Evolutionary conservation across 2,797 vertebrate genomes (phyloP), one percentile per base, ranked within the genome.

Genomic region (Pagetopsis macropterus): DNA sequence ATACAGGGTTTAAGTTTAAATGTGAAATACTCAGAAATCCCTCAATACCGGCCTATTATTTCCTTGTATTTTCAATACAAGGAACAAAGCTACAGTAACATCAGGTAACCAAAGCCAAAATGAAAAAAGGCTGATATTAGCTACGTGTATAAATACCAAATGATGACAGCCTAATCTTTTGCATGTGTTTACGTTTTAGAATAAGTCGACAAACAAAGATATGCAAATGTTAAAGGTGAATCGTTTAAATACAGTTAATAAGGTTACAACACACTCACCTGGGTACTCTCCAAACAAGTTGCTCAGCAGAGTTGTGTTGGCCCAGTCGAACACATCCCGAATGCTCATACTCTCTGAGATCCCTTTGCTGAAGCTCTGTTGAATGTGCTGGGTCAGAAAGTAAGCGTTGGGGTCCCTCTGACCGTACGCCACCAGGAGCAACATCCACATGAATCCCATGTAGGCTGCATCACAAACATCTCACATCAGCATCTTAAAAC

Each of bases 381-480:
- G 91, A 15, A 99, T 97, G 76, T 99, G 97, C 46, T 95, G 95
- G 65, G 95, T 96, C 78, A 99, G 92, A 80, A 96, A 96, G 81
- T 95, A 99, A 70, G 96, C 95, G 1, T 95, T 97, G 50, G 96
- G 96, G 77, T 98, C 97, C 83, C 96, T 94, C 84, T 99, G 97
- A 43, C 97, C 96, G 0, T 99, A 99, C 16, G 96, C 96, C 73
- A 97, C 96, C 72, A 99, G 84, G 66, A 99, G 94, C 66, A 98
- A 86, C 96, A 97, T 96, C 97, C 97, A 99, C 89, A 98, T 93
- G 88, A 98, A 99, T 16, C 96, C 97, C 49, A 95, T 43, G 43
- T 98, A 97, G 2, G 93, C 98, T 99, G 91, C 66, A 91, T 86
- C 23, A 73, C 21, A 90, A 5, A 82, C 16, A 62, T 61, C 13